Evolutionary conservation across 2,113 vertebrate species (phyloP), one percentile per base, ranked within the genome.

Genomic region (Apistogramma diplotaenia): DNA sequence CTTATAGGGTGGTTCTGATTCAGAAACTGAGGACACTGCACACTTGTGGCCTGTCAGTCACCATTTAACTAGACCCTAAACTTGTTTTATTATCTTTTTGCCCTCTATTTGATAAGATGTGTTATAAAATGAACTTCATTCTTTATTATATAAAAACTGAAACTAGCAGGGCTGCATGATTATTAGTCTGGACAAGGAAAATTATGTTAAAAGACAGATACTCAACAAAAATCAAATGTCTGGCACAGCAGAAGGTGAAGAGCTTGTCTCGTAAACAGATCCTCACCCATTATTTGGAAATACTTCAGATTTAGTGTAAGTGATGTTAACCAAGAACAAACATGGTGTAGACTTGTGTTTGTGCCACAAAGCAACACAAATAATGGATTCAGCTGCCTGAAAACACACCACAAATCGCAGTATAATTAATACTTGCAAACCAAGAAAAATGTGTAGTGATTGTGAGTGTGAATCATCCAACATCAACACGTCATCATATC

Each of bases 321-420:
- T 12, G 37, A 40, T 40, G 37, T 40, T 40, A 40, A 18, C 37
- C 21, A 43, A 65, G 21, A 43, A 8, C 1, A 10, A 25, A 65
- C 1, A 21, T 25, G 1, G 1, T 65, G 13, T 4, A 43, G 37
- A 43, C 35, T 40, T 62, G 5, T 0, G 16, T 43, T 1, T 43
- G 8, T 25, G 37, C 37, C 40, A 12, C 6, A 65, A 16, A 65
- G 15, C 61, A 43, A 1, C 21, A 18, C 61, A 43, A 65, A 25
- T 18, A 65, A 43, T 23, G 25, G 5, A 43, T 43, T 10, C 23
- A 16, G 21, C 35, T 6, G 21, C 35, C 35, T 43, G 60, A 43
- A 18, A 65, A 65, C 15, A 65, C 35, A 65, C 13, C 37, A 43
- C 40, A 0, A 0, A 37, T 37, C 25, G 61, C n/a, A 25, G n/a